Evolutionary conservation across 2,888 invertebrate genomes (phyloP).

Genomic region (Pseudococcus viburni): DNA sequence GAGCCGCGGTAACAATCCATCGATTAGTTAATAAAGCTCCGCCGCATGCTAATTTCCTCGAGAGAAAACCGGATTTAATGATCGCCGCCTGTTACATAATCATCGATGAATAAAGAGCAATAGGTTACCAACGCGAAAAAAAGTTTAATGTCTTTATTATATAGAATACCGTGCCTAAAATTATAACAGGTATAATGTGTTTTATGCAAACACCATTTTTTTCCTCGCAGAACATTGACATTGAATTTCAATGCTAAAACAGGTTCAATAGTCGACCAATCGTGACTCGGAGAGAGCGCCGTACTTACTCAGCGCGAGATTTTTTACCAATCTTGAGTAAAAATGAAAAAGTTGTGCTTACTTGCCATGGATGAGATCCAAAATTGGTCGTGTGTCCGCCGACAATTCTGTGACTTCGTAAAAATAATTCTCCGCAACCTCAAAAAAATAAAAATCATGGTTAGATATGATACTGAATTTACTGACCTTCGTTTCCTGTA

Average conservation of each 20-base stretch:
- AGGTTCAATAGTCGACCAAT: background rate
- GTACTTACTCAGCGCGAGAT: too few species aligned
- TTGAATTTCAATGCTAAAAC: slow-evolving; percentile 28
- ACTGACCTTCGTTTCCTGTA: background rate
- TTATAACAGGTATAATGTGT: background rate
- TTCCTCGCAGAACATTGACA: background rate
- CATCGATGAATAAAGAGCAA: slow-evolving; percentile 26
- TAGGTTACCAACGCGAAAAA: background rate
- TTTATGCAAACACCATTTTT: background rate
- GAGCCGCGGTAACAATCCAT: slow-evolving; percentile 94
- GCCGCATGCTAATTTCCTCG: slow-evolving; percentile 91
- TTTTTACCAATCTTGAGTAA: background rate
- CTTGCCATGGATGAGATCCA: slow-evolving; percentile 94
- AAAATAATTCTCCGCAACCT: slow-evolving; percentile 93
- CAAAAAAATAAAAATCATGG: slow-evolving; percentile 39
- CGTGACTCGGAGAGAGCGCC: background rate
- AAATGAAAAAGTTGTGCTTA: slow-evolving; percentile 69
- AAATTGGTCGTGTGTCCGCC: slow-evolving; percentile 92
- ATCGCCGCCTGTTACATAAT: slow-evolving; percentile 78
- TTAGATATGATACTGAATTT: background rate
- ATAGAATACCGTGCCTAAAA: background rate
- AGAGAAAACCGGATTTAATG: slow-evolving; percentile 90
- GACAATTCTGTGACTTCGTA: slow-evolving; percentile 90
- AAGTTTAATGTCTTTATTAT: background rate
- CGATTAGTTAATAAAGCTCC: slow-evolving; percentile 90